Percentiles rank a stretch among this genome's conserved stretches.
phyloP scores from a whole-genome alignment of 2,113 vertebrate genomes.

The Corythoichthys haematopterus region DNA sequence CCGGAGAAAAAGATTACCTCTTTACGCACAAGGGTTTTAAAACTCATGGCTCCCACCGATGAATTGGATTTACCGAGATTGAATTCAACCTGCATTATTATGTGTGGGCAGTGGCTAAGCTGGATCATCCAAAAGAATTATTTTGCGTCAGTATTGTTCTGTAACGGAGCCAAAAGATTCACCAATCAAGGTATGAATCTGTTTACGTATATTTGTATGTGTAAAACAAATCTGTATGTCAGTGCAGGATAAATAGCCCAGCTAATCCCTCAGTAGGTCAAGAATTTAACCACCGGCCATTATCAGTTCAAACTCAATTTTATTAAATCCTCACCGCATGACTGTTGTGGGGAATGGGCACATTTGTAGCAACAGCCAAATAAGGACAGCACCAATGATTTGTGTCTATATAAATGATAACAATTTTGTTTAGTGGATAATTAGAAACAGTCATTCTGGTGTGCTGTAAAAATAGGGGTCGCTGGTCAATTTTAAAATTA shows the following conservation, averaged over 20 bases:
- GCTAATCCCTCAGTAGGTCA: slow-evolving; percentile 65
- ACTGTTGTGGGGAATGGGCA: slow-evolving; percentile 72
- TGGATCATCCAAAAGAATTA: neutral
- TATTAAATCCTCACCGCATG: slow-evolving; percentile 69
- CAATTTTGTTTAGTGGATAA: slow-evolving; percentile 80
- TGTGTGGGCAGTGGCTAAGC: neutral
- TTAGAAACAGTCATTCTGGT: slow-evolving; percentile 78
- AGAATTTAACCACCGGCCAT: slow-evolving; percentile 57
- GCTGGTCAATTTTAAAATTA: slow-evolving; percentile 83
- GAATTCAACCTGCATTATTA: neutral
- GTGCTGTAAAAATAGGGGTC: slow-evolving; percentile 80
- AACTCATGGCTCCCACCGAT: neutral
- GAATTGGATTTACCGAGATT: no score
- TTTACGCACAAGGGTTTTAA: neutral
- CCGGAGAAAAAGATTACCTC: no score
- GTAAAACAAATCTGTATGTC: slow-evolving; percentile 10
- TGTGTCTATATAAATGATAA: slow-evolving; percentile 74
- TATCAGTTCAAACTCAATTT: slow-evolving; percentile 62
- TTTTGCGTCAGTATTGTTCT: slow-evolving; percentile 3
- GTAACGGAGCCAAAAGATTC: slow-evolving; percentile 22
- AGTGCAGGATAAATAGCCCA: slow-evolving; percentile 13
- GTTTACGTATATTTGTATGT: slow-evolving; percentile 6
- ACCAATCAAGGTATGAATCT: slow-evolving; percentile 22
- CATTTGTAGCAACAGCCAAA: slow-evolving; percentile 82
- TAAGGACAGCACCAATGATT: slow-evolving; percentile 83